Evolutionary conservation across 2,888 invertebrate genomes (phyloP), one percentile per base, ranked within the genome.

Genomic region (Abrostola triplasia): DNA sequence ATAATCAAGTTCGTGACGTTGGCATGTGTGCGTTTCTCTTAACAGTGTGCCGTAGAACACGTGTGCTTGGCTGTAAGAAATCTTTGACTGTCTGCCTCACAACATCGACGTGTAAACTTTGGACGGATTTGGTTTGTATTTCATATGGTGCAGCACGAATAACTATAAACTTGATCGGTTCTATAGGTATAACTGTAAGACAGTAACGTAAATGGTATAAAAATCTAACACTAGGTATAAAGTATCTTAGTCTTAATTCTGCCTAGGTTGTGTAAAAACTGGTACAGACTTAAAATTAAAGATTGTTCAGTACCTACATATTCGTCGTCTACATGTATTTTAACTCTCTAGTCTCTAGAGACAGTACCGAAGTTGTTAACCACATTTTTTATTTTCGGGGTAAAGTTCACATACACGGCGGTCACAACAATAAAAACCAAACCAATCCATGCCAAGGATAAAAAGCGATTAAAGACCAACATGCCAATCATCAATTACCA

Each of bases 1-100:
- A 83, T 86, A 87, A 88, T 88, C 89, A 88, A 88, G 86, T 85
- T 84, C 80, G 80, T 84, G 77, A 69, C 62, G 78, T 78, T 72
- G 78, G 72, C 71, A 76, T 88, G 88, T 89, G 87, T 88, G 88
- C 67, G 87, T 85, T 77, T 70, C 66, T 81, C 85, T 77, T 76
- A 78, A 76, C 75, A 67, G 80, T 81, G 81, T 80, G 78, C 64
- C 50, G 56, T 77, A 74, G 64, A 76, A 84, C 86, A 88, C 85
- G 87, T 88, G 87, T 83, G 86, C 76, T 77, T 57, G 70, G 77
- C 71, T 74, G 76, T 73, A 67, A 69, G 69, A 76, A 77, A 71
- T 70, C 68, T 73, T 76, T 72, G 70, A 73, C 74, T 76, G 79
- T 76, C 62, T 71, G 67, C 74, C 59, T 63, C 57, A 54, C 47